phyloP scores from a whole-genome alignment of 2,797 vertebrate species.

The Pseudopleuronectes americanus region DNA sequence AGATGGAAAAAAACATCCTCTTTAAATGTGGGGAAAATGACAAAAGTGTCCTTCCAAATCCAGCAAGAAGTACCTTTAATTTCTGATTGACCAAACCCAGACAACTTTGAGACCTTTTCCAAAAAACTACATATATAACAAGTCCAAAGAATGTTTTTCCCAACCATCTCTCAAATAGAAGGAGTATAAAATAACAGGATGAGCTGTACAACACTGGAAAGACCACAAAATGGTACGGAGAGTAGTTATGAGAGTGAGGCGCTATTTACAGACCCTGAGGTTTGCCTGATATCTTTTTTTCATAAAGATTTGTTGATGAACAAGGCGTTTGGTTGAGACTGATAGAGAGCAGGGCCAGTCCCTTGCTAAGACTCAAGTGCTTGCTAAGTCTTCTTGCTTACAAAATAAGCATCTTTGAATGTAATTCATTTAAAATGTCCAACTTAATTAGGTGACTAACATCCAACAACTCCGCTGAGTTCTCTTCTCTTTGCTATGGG shows the following conservation, averaged over 20 bases:
- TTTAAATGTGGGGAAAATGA: constrained; percentile 31
- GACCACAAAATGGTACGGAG: constrained; percentile 12
- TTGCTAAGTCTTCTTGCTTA: constrained; percentile 37
- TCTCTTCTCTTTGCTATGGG: constrained; percentile 15
- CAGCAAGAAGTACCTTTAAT: constrained; percentile 19
- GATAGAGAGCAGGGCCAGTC: constrained; percentile 44
- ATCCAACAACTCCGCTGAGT: constrained; percentile 18
- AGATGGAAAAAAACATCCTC: not conserved
- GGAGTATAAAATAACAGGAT: constrained; percentile 1
- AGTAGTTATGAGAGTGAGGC: constrained; percentile 38
- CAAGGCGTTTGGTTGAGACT: constrained; percentile 32
- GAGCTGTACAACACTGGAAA: constrained; percentile 34
- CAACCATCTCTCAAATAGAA: not conserved
- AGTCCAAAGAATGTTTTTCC: constrained; percentile 24
- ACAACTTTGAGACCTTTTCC: constrained; percentile 25
- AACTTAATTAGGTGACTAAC: constrained; percentile 12
- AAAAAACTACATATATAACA: not conserved
- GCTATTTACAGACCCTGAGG: constrained; percentile 82
- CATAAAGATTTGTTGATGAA: constrained; percentile 30
- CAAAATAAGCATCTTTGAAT: constrained; percentile 33
- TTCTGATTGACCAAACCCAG: constrained; percentile 32
- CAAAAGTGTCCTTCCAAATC: constrained; percentile 18
- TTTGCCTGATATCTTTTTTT: constrained; percentile 53
- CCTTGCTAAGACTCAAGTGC: constrained; percentile 68
- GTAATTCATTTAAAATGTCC: constrained; percentile 36